phyloP scores from a whole-genome alignment of 2,888 invertebrate species.

The Brachyptera risi region DNA sequence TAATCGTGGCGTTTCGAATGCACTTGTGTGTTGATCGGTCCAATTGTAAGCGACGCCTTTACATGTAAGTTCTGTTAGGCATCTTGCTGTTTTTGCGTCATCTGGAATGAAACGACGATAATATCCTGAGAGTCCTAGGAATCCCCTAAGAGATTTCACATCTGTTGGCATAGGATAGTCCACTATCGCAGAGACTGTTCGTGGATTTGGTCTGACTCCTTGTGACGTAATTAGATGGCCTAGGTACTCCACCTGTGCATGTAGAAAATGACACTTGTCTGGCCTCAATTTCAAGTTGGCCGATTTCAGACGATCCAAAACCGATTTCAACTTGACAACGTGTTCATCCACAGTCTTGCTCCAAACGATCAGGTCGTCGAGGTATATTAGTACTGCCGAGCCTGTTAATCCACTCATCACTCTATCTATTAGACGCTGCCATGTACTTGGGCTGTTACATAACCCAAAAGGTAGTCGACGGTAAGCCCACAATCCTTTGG shows the following conservation, averaged over 20 bases:
- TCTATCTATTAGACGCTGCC: conserved; percentile 9
- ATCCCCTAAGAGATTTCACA: conserved; percentile 33
- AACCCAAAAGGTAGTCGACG: conserved; percentile 21
- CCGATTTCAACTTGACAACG: conserved; percentile 23
- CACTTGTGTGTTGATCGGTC: conserved; percentile 7
- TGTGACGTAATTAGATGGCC: conserved; percentile 33
- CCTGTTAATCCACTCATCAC: background rate
- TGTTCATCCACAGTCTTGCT: conserved; percentile 29
- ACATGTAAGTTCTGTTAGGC: background rate
- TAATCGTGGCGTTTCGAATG: background rate
- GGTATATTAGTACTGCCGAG: conserved; percentile 23
- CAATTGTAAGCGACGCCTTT: conserved; percentile 14
- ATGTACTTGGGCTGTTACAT: background rate
- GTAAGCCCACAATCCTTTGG: conserved; percentile 23
- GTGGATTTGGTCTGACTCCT: conserved; percentile 34
- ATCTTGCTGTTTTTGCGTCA: conserved; percentile 30
- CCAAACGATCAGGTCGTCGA: conserved; percentile 34
- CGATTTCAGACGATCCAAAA: conserved; percentile 26
- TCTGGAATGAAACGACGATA: conserved; percentile 34
- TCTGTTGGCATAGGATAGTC: conserved; percentile 34
- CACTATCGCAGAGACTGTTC: conserved; percentile 31
- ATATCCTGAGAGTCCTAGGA: conserved; percentile 34
- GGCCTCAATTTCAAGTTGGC: conserved; percentile 34
- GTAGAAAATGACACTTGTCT: conserved; percentile 33
- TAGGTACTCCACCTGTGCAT: conserved; percentile 32